Evolutionary conservation across 2,797 vertebrate genomes (phyloP), one percentile per base, ranked within the genome.

Genomic region (Pterois miles): DNA sequence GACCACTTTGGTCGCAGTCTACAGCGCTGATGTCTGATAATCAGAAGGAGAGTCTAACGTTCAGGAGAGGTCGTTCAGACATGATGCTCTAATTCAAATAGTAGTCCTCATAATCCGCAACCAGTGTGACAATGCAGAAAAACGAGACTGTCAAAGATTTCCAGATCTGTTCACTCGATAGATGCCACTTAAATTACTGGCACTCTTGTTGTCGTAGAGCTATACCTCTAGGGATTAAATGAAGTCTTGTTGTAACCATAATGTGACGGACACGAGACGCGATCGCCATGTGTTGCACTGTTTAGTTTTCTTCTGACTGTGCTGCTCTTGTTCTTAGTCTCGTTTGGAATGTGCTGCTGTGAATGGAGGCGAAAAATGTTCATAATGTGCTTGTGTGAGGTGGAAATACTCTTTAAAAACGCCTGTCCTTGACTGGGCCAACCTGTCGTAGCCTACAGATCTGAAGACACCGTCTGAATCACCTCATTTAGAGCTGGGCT

Each of bases 271-370:
- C n/a, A 18, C 3, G 5, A 46, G 29, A 62, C 56, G 13, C 14
- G n/a, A 59, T 72, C 22, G 36, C 59, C 57, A 22, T 20, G 14
- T 34, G n/a, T 23, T 34, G 14, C 13, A 1, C 36, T 23, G 43
- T 57, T 65, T 74, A 73, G 59, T 64, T 57, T 58, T n/a, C 63
- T 10, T 8, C 67, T 59, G 69, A 80, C 85, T 78, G 2, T 40
- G 74, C 70, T 46, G 31, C 4, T 66, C 60, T 65, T 84, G 64
- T 80, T 85, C 60, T 63, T 53, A 18, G 54, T 71, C 60, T 63
- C 27, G 63, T 36, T 33, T 40, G 79, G 72, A 85, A 77, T 81
- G 76, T 81, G 81, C 23, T 46, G 18, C 43, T 65, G 71, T 43
- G 74, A 70, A 71, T 50, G 71, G 9, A 46, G 23, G 29, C 58